Percentiles rank a stretch among this genome's conserved stretches.
phyloP scores from a whole-genome alignment of 2,888 invertebrate species.

The Smittia aterrima region DNA sequence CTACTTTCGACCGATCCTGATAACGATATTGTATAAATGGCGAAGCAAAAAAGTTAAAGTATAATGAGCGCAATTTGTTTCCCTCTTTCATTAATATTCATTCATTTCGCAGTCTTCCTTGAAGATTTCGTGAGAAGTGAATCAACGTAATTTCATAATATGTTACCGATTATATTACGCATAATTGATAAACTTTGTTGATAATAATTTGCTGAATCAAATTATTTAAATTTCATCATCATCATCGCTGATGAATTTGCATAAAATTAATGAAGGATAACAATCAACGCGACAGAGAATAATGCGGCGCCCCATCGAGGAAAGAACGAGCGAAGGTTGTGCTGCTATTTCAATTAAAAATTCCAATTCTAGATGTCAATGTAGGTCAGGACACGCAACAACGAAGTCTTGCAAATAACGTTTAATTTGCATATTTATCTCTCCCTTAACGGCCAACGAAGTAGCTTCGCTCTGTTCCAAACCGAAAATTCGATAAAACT shows the following conservation, averaged over 20 bases:
- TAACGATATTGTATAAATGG: slow-evolving; percentile 4
- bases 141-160: neutral
- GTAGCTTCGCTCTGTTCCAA: too few species aligned
- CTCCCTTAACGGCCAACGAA: neutral
- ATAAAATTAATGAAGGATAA: slow-evolving; percentile 8
- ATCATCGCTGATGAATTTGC: neutral
- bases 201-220: neutral
- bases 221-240: slow-evolving; percentile 21
- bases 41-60: neutral
- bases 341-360: neutral
- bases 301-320: neutral
- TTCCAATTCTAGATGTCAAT: neutral
- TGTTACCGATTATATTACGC: slow-evolving; percentile 7
- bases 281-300: neutral
- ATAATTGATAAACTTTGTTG: neutral
- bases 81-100: neutral
- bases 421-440: slow-evolving; percentile 1
- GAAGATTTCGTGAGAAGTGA: neutral
- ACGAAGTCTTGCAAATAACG: neutral
- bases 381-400: slow-evolving; percentile 1
- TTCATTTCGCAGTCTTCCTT: neutral
- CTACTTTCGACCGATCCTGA: neutral
- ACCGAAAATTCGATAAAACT: neutral
- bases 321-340: neutral
- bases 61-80: slow-evolving; percentile 13